phyloP scores from a whole-genome alignment of 1,140 invertebrate genomes.

The Anadara kagoshimensis region DNA sequence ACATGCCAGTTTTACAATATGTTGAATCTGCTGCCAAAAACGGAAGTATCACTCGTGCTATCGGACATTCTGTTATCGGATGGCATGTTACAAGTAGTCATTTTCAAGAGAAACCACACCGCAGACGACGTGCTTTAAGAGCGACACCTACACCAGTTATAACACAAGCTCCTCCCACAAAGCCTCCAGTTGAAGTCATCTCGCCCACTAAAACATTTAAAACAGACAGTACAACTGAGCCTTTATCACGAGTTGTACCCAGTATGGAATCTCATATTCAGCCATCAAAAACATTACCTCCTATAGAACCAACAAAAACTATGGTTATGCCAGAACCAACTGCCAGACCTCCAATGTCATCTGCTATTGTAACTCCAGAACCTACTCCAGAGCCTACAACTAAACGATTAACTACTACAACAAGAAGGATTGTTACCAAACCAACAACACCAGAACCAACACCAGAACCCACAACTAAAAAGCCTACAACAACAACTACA shows the following conservation, averaged over 20 bases:
- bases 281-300: constrained; percentile 21
- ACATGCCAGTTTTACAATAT: constrained; percentile 77
- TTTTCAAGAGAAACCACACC: constrained; percentile 65
- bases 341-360: constrained; percentile 27
- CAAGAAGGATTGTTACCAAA: constrained; percentile 42
- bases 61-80: constrained; percentile 79
- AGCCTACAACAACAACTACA: constrained; percentile 27
- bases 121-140: constrained; percentile 42
- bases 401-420: constrained; percentile 5
- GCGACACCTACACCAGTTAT: constrained; percentile 50
- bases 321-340: constrained; percentile 35
- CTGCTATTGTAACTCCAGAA: constrained; percentile 3
- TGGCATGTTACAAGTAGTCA: constrained; percentile 78
- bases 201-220: constrained; percentile 29
- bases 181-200: constrained; percentile 39
- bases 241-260: constrained; percentile 34
- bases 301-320: constrained; percentile 53
- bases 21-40: constrained; percentile 79
- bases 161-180: constrained; percentile 56
- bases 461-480: constrained; percentile 8
- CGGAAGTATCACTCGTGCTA: constrained; percentile 79
- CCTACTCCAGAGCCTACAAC: constrained; percentile 15
- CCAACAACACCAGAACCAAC: constrained; percentile 43
- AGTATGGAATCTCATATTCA: constrained; percentile 37
- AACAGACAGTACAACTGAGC: constrained; percentile 42